Base-by-base conservation (phyloP, 2,888 invertebrate species). In the Dromius quadrimaculatus region DNA sequence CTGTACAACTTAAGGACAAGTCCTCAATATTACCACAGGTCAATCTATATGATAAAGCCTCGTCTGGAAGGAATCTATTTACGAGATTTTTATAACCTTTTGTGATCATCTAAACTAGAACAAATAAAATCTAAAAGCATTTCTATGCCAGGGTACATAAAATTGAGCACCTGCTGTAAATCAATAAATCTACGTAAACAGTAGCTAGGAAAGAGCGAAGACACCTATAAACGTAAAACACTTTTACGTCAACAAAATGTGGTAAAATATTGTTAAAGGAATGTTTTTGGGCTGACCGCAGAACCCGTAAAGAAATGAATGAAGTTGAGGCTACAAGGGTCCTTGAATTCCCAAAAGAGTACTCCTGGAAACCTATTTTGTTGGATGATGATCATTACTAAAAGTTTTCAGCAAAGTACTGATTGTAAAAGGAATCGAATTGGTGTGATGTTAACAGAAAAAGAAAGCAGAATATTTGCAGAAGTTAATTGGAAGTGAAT, bases 111-210 rank as follows among this genome's bases (percentile, higher is more conserved):
- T 54, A 15, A 28, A 3, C 22, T 11, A 47, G 28, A 54, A 54
- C 50, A 54, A 54, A 54, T 54, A 54, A 15, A 54, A 15, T 54
- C 28, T 54, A 54, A 54, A 54, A 54, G 50, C 50, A 13, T 54
- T 54, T 54, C 50, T 28, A 13, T 54, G 50, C 50, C 28, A 36
- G 8, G 15, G 50, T 28, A 54, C 28, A 54, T 54, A 54, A 54
- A 54, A 54, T 28, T 54, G 50, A 54, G 50, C 32, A 54, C 15
- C 50, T 54, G 28, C 15, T 15, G 13, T 23, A 54, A 23, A 54
- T 54, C 50, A 15, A 54, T 54, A 54, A 54, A 54, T 54, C 50
- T 54, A 32, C 50, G 6, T 28, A 36, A 28, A 28, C 28, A 54
- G 50, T 28, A 54, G 28, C 28, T 54, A n/a, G n/a, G n/a, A n/a